A percentile compares a stretch with the other conserved stretches of the same genome.
These are phyloP conservation scores for Girardia tigrina DNA, from an alignment of 2,888 invertebrate genomes.

Conservation along the genomic window DNA sequence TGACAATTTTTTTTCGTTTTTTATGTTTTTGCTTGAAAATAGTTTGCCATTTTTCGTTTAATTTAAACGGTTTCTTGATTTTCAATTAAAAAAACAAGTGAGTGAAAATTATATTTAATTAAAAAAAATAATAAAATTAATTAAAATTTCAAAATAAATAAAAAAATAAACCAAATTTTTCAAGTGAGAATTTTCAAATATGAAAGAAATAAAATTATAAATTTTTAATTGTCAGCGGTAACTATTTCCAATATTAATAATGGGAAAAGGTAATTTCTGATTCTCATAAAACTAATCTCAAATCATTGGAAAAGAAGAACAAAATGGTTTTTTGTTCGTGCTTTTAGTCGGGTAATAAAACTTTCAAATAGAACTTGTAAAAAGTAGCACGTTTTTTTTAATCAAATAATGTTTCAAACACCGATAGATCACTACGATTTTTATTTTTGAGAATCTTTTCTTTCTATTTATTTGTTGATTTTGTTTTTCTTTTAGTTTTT, in stretches of 20 bases:
- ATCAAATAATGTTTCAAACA: not conserved
- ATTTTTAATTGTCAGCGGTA: too few relatives aligned
- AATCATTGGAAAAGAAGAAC: too few relatives aligned
- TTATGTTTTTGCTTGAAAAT: not conserved
- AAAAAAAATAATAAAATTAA: not conserved
- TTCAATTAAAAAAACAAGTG: not conserved
- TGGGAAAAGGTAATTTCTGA: too few relatives aligned
- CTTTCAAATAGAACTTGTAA: not conserved
- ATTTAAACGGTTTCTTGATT: not conserved
- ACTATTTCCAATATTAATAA: too few relatives aligned
- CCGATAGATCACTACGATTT: not conserved
- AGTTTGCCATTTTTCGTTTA: not conserved
- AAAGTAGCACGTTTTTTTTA: slow-evolving; percentile 6
- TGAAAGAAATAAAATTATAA: too few relatives aligned
- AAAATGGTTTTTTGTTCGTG: not conserved
- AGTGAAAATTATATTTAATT: not conserved
- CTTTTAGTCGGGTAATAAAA: not conserved
- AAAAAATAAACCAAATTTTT: too few relatives aligned
- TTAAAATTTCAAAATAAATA: not conserved
- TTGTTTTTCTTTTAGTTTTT: not conserved
- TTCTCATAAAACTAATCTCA: not conserved
- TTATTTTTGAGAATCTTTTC: not conserved
- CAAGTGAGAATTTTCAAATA: too few relatives aligned
- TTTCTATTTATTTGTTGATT: not conserved
- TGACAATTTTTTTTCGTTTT: not conserved